phyloP scores from a whole-genome alignment of 2,113 vertebrate genomes.

The Hemiscyllium ocellatum region DNA sequence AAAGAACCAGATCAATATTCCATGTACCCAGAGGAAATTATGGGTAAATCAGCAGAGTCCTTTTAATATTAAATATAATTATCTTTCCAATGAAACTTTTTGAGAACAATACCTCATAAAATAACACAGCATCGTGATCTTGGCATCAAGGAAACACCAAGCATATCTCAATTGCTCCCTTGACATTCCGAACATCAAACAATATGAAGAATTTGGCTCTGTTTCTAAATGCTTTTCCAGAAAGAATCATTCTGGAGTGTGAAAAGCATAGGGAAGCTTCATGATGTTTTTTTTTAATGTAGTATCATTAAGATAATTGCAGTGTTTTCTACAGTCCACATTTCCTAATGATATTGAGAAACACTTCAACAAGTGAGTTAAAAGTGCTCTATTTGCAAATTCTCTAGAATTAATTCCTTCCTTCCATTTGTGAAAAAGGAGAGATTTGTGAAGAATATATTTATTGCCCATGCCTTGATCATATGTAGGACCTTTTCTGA shows the following conservation, averaged over 20 bases:
- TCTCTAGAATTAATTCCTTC: neutral
- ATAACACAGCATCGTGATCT: neutral
- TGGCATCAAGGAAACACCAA: neutral
- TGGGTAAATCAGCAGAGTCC: neutral
- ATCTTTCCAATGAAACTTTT: slow-evolving; percentile 10
- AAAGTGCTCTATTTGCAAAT: neutral
- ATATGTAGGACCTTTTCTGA: neutral
- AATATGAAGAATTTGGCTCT: neutral
- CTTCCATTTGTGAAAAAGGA: neutral
- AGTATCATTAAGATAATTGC: neutral
- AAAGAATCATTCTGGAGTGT: neutral
- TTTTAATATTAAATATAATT: slow-evolving; percentile 21
- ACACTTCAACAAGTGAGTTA: neutral
- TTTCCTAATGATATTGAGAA: neutral
- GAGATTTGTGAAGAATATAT: neutral
- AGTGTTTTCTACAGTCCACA: neutral
- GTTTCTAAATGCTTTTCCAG: neutral
- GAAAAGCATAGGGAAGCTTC: neutral
- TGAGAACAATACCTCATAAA: neutral
- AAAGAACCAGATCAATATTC: neutral
- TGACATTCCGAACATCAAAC: neutral
- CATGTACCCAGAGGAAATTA: neutral
- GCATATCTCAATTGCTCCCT: neutral
- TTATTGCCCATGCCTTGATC: neutral
- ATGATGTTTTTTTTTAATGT: slow-evolving; percentile 7